A percentile compares a stretch with the other conserved stretches of the same genome.
Conservation (phyloP, 1,140 invertebrate genomes). For the Pygmarrhopalites habei region DNA sequence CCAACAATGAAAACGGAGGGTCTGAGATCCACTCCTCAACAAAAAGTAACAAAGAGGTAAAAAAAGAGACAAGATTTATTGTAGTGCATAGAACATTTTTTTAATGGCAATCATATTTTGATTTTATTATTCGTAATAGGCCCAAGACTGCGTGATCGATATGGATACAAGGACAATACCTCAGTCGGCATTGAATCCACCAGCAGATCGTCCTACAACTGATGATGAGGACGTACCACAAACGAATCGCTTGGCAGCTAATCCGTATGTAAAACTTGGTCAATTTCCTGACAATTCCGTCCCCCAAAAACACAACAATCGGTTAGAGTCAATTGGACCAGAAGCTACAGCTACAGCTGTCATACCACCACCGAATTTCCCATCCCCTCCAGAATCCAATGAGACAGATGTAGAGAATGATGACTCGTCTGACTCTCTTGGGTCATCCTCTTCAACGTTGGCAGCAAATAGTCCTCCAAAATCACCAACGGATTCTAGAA, state of each 20-base stretch:
- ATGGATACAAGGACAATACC: slow-evolving; percentile 7
- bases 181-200: slow-evolving; percentile 20
- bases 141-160: slow-evolving; percentile 11
- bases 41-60: background rate
- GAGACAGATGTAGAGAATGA: background rate
- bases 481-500: background rate
- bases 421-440: background rate
- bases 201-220: slow-evolving; percentile 5
- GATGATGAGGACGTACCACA: slow-evolving; percentile 15
- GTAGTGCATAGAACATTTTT: too few species aligned
- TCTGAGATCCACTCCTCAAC: slow-evolving; percentile 13
- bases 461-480: slow-evolving; percentile 4
- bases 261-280: slow-evolving; percentile 21
- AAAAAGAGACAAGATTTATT: too few species aligned
- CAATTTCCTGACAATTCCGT: slow-evolving; percentile 10
- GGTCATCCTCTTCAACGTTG: background rate
- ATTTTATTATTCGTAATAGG: slow-evolving; percentile 16
- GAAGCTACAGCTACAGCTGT: background rate
- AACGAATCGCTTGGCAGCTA: background rate
- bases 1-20: slow-evolving; percentile 8
- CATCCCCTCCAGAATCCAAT: background rate
- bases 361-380: background rate
- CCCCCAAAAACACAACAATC: background rate
- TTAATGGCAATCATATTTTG: background rate
- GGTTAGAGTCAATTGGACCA: background rate